phyloP scores from a whole-genome alignment of 1,140 invertebrate species.

The Zaprionus nigranus region DNA sequence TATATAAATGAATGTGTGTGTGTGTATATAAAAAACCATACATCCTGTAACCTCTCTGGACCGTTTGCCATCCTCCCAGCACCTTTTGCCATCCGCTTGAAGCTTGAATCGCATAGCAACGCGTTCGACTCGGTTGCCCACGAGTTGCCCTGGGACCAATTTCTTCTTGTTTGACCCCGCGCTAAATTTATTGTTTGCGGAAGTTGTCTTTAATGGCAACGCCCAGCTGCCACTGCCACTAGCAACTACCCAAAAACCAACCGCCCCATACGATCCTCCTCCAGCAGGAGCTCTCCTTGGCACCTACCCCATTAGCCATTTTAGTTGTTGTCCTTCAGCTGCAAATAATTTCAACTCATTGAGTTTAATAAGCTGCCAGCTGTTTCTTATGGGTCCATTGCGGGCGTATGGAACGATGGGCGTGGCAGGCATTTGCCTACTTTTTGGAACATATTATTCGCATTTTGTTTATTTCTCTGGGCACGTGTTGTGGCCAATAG shows the following conservation, averaged over 20 bases:
- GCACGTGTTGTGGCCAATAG: slow-evolving; percentile 72
- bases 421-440: slow-evolving; percentile 31
- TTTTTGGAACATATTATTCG: slow-evolving; percentile 22
- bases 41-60: neutral
- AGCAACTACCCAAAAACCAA: slow-evolving; percentile 5
- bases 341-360: slow-evolving; percentile 82
- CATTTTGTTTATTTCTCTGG: slow-evolving; percentile 46
- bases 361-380: slow-evolving; percentile 74
- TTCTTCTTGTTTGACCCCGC: slow-evolving; percentile 55
- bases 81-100: neutral
- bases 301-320: slow-evolving; percentile 22
- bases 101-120: slow-evolving; percentile 9
- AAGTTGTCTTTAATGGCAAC: slow-evolving; percentile 78
- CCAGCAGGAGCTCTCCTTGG: too few species aligned
- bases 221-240: slow-evolving; percentile 48
- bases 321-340: slow-evolving; percentile 76
- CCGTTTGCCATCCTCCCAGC: neutral
- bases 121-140: slow-evolving; percentile 37
- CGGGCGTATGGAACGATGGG: neutral
- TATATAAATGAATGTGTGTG: slow-evolving; percentile 27
- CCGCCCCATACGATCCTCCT: neutral
- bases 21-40: neutral
- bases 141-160: slow-evolving; percentile 41
- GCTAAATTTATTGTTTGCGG: slow-evolving; percentile 76
- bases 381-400: slow-evolving; percentile 33